Conservation (phyloP, 2,113 vertebrate species). For the Ochotona curzoniae region DNA sequence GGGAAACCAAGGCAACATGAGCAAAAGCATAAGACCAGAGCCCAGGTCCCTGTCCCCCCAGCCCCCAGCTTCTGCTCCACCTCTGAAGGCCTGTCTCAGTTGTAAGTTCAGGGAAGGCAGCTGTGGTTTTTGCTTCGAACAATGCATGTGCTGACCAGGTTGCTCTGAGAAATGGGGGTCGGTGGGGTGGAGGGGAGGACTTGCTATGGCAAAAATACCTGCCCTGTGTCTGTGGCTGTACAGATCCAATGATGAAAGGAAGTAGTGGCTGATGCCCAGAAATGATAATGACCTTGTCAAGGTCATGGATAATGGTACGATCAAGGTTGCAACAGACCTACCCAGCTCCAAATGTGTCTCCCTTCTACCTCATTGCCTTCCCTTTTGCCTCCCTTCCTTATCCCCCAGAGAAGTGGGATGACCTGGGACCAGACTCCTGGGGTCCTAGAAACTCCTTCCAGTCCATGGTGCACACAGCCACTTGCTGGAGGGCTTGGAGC, state of each 20-base stretch:
- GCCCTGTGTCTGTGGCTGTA: neutral
- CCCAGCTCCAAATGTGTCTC: neutral
- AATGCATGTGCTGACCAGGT: neutral
- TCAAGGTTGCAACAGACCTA: neutral
- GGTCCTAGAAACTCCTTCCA: neutral
- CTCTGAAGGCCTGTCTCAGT: neutral
- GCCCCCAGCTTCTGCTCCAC: neutral
- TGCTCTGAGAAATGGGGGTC: accelerated
- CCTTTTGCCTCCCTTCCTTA: neutral
- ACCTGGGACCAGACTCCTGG: neutral
- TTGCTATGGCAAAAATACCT: neutral
- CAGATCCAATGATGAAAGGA: neutral
- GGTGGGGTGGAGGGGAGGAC: no score
- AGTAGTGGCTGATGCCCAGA: neutral
- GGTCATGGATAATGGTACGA: neutral
- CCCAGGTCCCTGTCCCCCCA: neutral
- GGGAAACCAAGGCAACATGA: neutral
- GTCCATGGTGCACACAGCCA: neutral
- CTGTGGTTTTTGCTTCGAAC: neutral
- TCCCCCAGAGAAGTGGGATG: neutral
- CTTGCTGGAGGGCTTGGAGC: no score
- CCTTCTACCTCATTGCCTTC: neutral
- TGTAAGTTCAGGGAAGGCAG: neutral
- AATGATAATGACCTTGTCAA: neutral
- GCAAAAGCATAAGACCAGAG: neutral